phyloP scores from a whole-genome alignment of 2,888 invertebrate genomes.

The Schizaphis graminum region DNA sequence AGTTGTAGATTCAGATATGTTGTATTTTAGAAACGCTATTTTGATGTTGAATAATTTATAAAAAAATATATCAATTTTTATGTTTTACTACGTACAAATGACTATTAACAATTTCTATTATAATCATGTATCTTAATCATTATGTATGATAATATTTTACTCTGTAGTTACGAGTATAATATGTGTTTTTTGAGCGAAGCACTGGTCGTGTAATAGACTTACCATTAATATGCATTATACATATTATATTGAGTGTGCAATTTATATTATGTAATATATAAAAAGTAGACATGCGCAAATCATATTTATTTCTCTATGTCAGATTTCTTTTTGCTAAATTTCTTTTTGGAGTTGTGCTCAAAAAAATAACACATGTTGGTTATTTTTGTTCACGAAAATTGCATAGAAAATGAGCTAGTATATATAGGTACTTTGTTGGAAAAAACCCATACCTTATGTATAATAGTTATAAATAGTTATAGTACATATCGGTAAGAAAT shows the following conservation, averaged over 20 bases:
- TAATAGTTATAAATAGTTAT: background rate
- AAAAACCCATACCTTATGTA: background rate
- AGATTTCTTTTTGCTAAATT: background rate
- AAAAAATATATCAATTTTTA: background rate
- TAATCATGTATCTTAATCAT: background rate
- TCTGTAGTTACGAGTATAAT: background rate
- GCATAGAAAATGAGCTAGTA: background rate
- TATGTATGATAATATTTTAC: background rate
- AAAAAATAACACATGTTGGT: background rate
- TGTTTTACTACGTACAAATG: too few relatives aligned
- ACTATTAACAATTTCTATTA: background rate
- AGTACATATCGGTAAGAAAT: background rate
- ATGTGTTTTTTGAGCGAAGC: background rate
- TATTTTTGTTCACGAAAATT: background rate
- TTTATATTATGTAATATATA: background rate
- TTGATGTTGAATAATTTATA: background rate
- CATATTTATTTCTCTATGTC: background rate
- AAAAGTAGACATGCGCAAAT: background rate
- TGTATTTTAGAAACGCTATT: background rate
- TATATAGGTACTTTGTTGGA: background rate
- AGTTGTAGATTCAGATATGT: background rate
- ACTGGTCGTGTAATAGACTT: background rate
- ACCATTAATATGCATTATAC: too few relatives aligned
- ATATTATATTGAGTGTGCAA: too few relatives aligned
- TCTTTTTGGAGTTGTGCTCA: background rate